Conservation (phyloP, 2,888 invertebrate species). For the Sthenelais limicola region DNA sequence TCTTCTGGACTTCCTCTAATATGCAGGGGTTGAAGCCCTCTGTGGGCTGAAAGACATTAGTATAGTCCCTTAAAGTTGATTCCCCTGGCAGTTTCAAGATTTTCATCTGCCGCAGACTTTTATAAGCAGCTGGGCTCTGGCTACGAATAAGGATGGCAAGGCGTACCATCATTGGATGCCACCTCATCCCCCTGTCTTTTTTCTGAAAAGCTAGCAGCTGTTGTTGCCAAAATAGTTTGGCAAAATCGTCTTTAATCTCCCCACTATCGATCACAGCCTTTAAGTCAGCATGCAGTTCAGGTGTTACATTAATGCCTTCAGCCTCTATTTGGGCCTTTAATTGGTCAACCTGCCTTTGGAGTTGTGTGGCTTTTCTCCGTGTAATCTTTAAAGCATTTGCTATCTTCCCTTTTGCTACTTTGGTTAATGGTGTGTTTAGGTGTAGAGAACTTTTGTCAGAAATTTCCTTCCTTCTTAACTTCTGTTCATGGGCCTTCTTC, state of each 20-base stretch:
- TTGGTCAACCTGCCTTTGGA: not conserved
- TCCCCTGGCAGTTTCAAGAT: slow-evolving; percentile 25
- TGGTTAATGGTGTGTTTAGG: not conserved
- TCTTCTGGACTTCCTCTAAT: not conserved
- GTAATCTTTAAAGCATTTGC: not conserved
- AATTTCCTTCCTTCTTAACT: not conserved
- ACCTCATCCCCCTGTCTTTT: slow-evolving; percentile 30
- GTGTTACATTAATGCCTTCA: not conserved
- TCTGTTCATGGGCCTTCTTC: not conserved
- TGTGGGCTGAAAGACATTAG: not conserved
- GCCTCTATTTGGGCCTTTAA: not conserved
- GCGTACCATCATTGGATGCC: slow-evolving; percentile 37
- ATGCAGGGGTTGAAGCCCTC: not conserved
- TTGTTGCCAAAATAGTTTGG: slow-evolving; percentile 33
- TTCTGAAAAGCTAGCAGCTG: slow-evolving; percentile 15
- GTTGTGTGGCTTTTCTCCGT: not conserved
- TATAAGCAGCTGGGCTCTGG: slow-evolving; percentile 12
- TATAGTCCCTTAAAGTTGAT: slow-evolving; percentile 28
- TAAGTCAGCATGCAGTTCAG: not conserved
- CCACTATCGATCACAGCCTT: not conserved
- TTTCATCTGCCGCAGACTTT: slow-evolving; percentile 5
- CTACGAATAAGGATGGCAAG: slow-evolving; percentile 28
- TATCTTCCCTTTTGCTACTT: not conserved
- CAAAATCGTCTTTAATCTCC: not conserved
- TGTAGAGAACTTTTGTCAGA: not conserved